Evolutionary conservation across 2,113 vertebrate genomes (phyloP), one percentile per base, ranked within the genome.

Genomic region (Clarias gariepinus): DNA sequence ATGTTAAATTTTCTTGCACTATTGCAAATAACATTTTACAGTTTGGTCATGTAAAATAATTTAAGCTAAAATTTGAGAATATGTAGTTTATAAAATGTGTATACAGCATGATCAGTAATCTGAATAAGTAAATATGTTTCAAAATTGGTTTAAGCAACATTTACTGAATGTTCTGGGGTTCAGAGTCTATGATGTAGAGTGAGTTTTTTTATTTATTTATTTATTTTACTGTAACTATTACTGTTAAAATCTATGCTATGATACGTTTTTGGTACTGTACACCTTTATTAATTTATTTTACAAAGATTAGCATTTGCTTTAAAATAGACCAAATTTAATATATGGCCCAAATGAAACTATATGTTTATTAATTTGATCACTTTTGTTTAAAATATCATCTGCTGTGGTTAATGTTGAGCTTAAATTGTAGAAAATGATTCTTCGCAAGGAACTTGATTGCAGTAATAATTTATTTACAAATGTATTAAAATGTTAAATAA

Each of bases 1-100:
- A 95, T 93, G 93, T 57, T 77, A 15, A 2, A 41, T 89, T 84
- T 83, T 55, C 55, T 55, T 58, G 2, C 58, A 57, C 28, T 64
- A 8, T 55, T 61, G 2, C 30, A n/a, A 41, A 60, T 53, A 33
- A 61, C 55, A 25, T 57, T 79, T 41, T 11, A 57, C 41, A 5
- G 33, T 47, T 83, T 68, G 3, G 18, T 63, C 33, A 69, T 36
- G n/a, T 52, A 53, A 66, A 36, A 57, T 28, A 8, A 4, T 57
- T 74, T 41, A 61, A 76, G 21, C 18, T 28, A 53, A 77, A 57
- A 81, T 33, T 53, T 52, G 8, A 11, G 23, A 1, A 19, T 47
- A 19, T 80, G n/a, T 68, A 74, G 78, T 30, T n/a, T n/a, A 3
- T 73, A 18, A 16, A 19, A 25, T 82, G 36, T 58, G 10, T 69